Evolutionary conservation across 2,888 invertebrate species (phyloP), one percentile per base, ranked within the genome.

Genomic region (Hirtodrosophila histrioides): DNA sequence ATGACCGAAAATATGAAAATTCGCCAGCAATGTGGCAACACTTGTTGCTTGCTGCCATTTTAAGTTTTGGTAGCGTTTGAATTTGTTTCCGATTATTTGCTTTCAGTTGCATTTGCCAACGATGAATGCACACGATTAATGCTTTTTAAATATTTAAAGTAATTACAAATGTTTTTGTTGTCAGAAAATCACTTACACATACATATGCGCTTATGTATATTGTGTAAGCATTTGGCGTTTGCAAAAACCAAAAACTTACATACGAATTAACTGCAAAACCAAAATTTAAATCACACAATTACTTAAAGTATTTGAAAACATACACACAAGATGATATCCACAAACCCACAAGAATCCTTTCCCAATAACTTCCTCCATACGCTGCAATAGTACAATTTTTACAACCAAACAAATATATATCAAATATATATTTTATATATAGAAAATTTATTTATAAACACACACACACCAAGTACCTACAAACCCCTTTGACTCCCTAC

Each of bases 311-410:
- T 86, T 86, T 86, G 87, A 86, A 88, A 86, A 89, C 76, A 86
- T 69, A 77, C 56, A 74, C 58, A 57, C 53, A 65, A 27, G 46
- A 65, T 35, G 9, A 0, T 8, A 17, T 17, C 17, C 17, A 17
- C 17, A 40, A 35, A 24, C 36, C 23, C 24, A 27, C 4, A 45
- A 39, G 4, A n/a, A 27, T 67, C 57, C 63, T 60, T 44, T 62
- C 75, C 81, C 63, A 54, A 24, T 70, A 64, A 78, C 51, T 58
- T 91, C 91, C 91, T 91, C 91, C 91, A 91, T 86, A 91, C 90
- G 90, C 90, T 91, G 91, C 91, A 91, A 91, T 91, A 91, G 91
- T 91, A 91, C 91, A 91, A 90, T 78, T 90, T 90, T 89, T 85
- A 84, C 78, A 83, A 82, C 82, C 82, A 82, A 87, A 86, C 65